Conservation (phyloP, 1,140 invertebrate species). For the Apocrypta bakeri region DNA sequence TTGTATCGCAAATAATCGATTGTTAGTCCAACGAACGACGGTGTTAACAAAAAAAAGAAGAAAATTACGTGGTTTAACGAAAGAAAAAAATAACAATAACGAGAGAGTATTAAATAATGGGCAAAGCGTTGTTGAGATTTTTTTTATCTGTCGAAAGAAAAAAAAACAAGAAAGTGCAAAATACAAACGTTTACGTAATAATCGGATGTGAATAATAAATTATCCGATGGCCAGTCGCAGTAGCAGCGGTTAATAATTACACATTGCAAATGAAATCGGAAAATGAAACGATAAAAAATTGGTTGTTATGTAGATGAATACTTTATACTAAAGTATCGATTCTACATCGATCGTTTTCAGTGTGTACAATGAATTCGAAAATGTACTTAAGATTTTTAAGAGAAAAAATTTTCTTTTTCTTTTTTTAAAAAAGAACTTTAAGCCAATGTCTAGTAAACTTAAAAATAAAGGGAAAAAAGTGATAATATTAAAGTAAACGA, state of each 20-base stretch:
- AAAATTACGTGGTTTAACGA: slow-evolving; percentile 17
- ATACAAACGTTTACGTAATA: slow-evolving; percentile 6
- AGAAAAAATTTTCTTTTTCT: slow-evolving; percentile 21
- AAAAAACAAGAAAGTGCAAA: slow-evolving; percentile 34
- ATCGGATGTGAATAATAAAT: slow-evolving; percentile 9
- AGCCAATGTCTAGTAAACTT: background rate
- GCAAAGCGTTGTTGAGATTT: slow-evolving; percentile 29
- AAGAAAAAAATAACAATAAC: too few species aligned
- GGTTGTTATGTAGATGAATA: slow-evolving; percentile 11
- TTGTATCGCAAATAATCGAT: slow-evolving; percentile 72
- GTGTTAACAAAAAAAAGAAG: slow-evolving; percentile 55
- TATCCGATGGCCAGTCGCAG: slow-evolving; percentile 40
- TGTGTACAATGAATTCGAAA: background rate
- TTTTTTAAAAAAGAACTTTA: background rate
- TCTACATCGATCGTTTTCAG: slow-evolving; percentile 19
- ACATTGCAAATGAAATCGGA: slow-evolving; percentile 26
- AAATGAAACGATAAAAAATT: too few species aligned
- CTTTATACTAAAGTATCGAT: slow-evolving; percentile 24
- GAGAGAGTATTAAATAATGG: slow-evolving; percentile 34
- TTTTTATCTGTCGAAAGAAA: slow-evolving; percentile 10
- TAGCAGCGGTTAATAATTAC: slow-evolving; percentile 43
- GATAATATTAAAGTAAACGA: slow-evolving; percentile 11
- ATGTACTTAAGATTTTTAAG: slow-evolving; percentile 36
- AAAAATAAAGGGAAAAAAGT: slow-evolving; percentile 25
- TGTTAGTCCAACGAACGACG: slow-evolving; percentile 68